Conservation (phyloP, 2,113 vertebrate genomes). For the Chinchilla lanigera region DNA sequence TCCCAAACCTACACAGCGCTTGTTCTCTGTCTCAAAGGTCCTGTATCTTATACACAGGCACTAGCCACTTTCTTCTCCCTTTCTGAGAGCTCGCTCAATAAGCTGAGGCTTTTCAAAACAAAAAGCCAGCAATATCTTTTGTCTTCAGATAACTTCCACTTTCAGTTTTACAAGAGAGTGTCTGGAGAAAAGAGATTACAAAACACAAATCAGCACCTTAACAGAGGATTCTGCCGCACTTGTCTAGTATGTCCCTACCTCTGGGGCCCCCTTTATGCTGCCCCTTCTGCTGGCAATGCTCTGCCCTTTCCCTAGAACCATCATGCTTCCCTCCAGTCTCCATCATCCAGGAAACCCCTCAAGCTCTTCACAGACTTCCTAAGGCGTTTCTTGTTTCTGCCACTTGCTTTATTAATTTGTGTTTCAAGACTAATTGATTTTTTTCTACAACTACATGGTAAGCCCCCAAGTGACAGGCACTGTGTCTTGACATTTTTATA, state of each 20-base stretch:
- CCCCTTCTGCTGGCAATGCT: neutral
- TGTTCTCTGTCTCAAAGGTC: neutral
- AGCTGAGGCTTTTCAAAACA: conserved; percentile 22
- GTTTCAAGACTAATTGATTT: neutral
- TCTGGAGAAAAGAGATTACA: conserved; percentile 31
- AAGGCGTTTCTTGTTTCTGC: neutral
- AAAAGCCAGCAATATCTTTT: neutral
- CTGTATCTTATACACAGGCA: neutral
- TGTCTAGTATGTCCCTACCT: neutral
- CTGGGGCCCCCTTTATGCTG: neutral
- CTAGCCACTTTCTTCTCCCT: neutral
- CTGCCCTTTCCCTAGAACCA: neutral
- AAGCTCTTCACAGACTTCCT: neutral
- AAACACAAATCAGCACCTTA: conserved; percentile 18
- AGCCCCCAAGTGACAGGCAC: neutral
- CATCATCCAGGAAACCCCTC: neutral
- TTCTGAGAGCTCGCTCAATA: neutral
- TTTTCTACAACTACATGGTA: neutral
- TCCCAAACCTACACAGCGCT: neutral
- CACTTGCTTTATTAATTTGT: neutral
- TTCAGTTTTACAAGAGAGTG: neutral
- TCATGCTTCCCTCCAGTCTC: neutral
- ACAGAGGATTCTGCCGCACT: neutral
- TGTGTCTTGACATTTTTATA: neutral
- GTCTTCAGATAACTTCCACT: conserved; percentile 41